Evolutionary conservation across 1,140 invertebrate genomes (phyloP).

Genomic region (Ceratosolen solmsi): DNA sequence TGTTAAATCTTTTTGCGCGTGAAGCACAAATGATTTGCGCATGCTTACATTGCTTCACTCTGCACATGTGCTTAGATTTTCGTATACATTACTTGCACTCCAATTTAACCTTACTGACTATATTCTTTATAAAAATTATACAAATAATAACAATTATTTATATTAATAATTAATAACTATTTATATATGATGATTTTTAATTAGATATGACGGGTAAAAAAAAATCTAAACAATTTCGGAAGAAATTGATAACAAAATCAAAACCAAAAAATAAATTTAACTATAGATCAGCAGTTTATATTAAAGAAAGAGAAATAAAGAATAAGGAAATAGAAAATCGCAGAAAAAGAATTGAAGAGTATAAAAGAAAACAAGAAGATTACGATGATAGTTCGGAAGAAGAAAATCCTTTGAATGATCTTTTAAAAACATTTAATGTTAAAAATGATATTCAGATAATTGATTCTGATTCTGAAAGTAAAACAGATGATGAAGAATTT

Average conservation of each 20-base stretch:
- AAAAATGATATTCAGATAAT: constrained; percentile 55
- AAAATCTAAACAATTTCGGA: constrained; percentile 54
- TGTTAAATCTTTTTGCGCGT: too few species aligned
- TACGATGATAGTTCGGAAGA: constrained; percentile 61
- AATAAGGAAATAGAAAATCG: constrained; percentile 68
- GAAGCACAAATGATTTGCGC: too few species aligned
- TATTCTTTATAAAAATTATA: neutral
- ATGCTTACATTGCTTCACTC: too few species aligned
- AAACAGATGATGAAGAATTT: constrained; percentile 42
- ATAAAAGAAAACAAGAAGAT: constrained; percentile 58
- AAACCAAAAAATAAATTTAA: constrained; percentile 66
- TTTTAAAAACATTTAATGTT: constrained; percentile 75
- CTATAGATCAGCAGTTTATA: constrained; percentile 61
- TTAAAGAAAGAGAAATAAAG: constrained; percentile 66
- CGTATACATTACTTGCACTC: neutral
- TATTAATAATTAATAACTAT: neutral
- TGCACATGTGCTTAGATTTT: too few species aligned
- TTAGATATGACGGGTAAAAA: constrained; percentile 57
- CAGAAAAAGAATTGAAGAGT: constrained; percentile 60
- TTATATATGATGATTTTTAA: constrained; percentile 4
- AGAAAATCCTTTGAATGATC: constrained; percentile 73
- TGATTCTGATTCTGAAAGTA: constrained; percentile 61
- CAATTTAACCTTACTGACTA: neutral
- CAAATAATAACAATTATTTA: neutral
- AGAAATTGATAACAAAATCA: constrained; percentile 39